phyloP scores from a whole-genome alignment of 2,113 vertebrate genomes.

The Brienomyrus longianalis region DNA sequence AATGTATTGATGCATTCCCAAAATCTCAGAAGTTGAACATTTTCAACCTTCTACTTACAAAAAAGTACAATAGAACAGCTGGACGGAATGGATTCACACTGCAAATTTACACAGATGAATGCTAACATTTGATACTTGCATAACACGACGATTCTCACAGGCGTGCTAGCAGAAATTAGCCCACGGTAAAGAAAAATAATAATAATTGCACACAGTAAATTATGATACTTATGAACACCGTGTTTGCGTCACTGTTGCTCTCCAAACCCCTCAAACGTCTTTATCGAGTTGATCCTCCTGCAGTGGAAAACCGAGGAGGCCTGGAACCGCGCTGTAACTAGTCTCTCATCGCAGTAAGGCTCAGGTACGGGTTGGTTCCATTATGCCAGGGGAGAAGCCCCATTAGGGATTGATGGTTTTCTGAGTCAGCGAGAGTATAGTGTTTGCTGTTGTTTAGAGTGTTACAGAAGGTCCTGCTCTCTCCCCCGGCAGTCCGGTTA shows the following conservation, averaged over 20 bases:
- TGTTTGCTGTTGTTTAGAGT: not conserved
- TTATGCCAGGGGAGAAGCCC: not conserved
- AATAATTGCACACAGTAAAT: not conserved
- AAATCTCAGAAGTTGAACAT: not conserved
- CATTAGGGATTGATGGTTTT: not conserved
- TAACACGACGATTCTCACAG: not conserved
- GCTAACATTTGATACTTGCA: not conserved
- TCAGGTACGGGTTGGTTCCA: not conserved
- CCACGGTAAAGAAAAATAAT: not conserved
- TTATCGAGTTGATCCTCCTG: not conserved
- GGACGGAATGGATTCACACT: not conserved
- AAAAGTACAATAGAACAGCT: not conserved
- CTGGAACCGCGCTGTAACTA: not conserved
- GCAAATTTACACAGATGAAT: not conserved
- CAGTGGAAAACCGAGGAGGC: not conserved
- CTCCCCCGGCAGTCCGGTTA: conserved; percentile 62
- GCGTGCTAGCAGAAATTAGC: not conserved
- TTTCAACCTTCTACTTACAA: not conserved
- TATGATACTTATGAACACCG: not conserved
- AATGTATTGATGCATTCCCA: not conserved
- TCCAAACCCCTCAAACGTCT: not conserved
- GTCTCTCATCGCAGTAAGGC: not conserved
- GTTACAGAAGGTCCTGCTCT: not conserved
- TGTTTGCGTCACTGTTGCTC: not conserved
- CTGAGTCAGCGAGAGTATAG: not conserved